Evolutionary conservation across 2,113 vertebrate genomes (phyloP).

Genomic region (Lichenostomus cassidix): DNA sequence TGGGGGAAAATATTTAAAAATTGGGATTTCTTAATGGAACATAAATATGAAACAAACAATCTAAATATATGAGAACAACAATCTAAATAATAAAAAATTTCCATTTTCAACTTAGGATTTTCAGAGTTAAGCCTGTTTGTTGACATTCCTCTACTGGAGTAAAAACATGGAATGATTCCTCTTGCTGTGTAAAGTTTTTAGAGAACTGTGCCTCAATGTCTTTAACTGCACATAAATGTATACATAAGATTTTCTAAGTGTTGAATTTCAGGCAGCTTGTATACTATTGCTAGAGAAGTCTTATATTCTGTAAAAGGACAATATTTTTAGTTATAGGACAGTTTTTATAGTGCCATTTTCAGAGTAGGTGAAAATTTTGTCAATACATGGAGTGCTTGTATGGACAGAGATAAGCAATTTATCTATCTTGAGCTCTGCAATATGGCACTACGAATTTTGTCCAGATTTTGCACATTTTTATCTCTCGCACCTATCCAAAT

Average conservation of each 20-base stretch:
- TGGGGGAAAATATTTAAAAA: not conserved
- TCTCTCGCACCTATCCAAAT: not conserved
- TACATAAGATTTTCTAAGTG: not conserved
- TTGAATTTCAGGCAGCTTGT: not conserved
- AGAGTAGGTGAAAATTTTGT: not conserved
- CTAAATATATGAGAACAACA: not conserved
- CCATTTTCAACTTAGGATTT: not conserved
- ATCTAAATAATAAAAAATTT: not conserved
- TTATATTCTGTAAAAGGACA: not conserved
- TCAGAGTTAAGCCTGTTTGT: not conserved
- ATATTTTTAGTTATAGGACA: not conserved
- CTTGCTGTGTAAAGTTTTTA: not conserved
- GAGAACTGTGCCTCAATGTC: not conserved
- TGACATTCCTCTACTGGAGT: not conserved
- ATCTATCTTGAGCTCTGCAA: not conserved
- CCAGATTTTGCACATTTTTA: not conserved
- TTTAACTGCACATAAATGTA: not conserved
- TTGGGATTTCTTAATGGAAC: not conserved
- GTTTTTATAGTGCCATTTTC: not conserved
- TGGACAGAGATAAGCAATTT: not conserved
- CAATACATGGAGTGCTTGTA: not conserved
- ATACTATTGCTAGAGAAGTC: not conserved
- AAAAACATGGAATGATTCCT: not conserved
- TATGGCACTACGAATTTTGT: not conserved
- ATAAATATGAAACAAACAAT: not conserved